These are phyloP conservation scores for Drosophila macrospina DNA, from an alignment of 2,888 invertebrate genomes.

Conservation along the genomic window DNA sequence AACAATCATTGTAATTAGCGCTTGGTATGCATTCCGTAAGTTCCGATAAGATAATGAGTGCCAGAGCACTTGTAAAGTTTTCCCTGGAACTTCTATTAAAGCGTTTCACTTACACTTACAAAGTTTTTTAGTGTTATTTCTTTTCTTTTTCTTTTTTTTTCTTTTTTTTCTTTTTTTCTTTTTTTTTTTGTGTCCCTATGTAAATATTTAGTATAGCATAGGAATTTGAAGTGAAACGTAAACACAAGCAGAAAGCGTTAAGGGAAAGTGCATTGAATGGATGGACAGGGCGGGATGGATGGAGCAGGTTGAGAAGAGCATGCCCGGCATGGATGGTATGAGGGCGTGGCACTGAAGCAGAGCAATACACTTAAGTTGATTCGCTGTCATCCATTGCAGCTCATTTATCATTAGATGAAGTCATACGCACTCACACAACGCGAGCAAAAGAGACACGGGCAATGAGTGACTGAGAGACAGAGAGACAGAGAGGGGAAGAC, in stretches of 20 bases:
- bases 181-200: constrained; percentile 42
- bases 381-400: constrained; percentile 84
- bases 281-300: constrained; percentile 16
- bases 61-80: constrained; percentile 35
- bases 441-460: background rate
- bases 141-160: background rate
- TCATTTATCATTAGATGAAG: constrained; percentile 83
- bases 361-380: constrained; percentile 85
- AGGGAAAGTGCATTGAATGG: constrained; percentile 74
- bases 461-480: background rate
- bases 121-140: constrained; percentile 41
- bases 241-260: constrained; percentile 73
- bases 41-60: constrained; percentile 46
- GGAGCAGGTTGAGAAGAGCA: too few species aligned
- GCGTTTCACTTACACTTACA: constrained; percentile 62
- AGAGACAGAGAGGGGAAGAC: background rate
- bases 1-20: constrained; percentile 43
- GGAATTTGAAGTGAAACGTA: constrained; percentile 77
- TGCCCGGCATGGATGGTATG: too few species aligned
- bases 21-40: constrained; percentile 1
- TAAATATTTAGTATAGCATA: constrained; percentile 75
- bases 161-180: background rate
- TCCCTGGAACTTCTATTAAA: constrained; percentile 50
- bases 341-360: constrained; percentile 66
- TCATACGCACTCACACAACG: constrained; percentile 52